Evolutionary conservation across 2,888 invertebrate species (phyloP).

Genomic region (Anthophora plumipes): DNA sequence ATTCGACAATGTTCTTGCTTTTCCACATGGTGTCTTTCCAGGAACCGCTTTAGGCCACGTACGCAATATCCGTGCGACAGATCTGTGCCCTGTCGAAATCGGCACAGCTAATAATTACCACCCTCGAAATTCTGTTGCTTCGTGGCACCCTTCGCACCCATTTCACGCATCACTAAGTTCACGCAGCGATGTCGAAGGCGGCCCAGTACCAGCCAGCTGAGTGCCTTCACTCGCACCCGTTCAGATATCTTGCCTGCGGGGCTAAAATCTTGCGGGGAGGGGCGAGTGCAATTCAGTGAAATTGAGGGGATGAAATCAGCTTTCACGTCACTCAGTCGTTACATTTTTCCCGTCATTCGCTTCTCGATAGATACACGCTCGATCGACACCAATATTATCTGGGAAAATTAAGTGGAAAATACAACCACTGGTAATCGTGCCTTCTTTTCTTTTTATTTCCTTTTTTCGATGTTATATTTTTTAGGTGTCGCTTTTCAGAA

Average conservation of each 20-base stretch:
- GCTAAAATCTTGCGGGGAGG: conserved; percentile 52
- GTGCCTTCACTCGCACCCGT: conserved; percentile 50
- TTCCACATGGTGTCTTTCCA: conserved; percentile 19
- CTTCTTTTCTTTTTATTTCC: neutral
- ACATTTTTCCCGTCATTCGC: conserved; percentile 47
- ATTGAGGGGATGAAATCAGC: conserved; percentile 70
- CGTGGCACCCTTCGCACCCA: conserved; percentile 70
- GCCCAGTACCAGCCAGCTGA: conserved; percentile 39
- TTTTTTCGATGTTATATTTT: neutral
- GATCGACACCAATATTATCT: conserved; percentile 16
- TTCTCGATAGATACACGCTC: conserved; percentile 25
- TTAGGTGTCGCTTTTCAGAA: too few species aligned
- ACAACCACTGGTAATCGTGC: neutral
- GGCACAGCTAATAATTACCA: conserved; percentile 82
- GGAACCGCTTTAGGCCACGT: conserved; percentile 54
- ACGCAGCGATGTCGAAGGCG: conserved; percentile 72
- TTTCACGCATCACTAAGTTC: conserved; percentile 81
- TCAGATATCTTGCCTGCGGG: conserved; percentile 62
- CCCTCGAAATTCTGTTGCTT: conserved; percentile 74
- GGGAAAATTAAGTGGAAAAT: conserved; percentile 38
- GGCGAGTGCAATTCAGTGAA: conserved; percentile 60
- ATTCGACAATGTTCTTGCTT: conserved; percentile 13
- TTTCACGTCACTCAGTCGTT: conserved; percentile 62
- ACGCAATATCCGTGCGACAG: conserved; percentile 59
- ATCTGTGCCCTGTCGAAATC: conserved; percentile 68